Base-by-base conservation (phyloP, 2,113 vertebrate genomes). In the Scomber japonicus region DNA sequence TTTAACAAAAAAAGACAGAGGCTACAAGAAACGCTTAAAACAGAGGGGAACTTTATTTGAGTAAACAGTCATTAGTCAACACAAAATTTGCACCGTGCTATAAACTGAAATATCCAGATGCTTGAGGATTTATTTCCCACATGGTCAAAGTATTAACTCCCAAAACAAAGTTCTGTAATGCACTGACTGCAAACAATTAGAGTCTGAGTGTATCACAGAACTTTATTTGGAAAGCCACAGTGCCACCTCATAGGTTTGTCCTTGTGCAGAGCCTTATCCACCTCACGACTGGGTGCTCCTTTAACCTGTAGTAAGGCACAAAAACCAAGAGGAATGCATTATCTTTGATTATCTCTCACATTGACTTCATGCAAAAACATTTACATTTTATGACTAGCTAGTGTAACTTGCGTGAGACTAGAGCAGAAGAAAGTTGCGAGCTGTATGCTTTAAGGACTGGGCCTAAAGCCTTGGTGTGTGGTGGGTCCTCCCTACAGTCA, bases 91-190 rank as follows among this genome's bases (percentile, higher is more conserved):
- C 61, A 72, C n/a, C 27, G 49, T 75, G 24, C 19, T 72, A 56
- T 72, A 68, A 73, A 84, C 56, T 65, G 45, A 82, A 88, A 73
- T 65, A 35, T 93, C 84, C 89, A 90, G 82, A 86, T 86, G 92
- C 77, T 80, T 76, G 85, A 77, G n/a, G 82, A 78, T 84, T 76
- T 83, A 66, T 83, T 85, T 85, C 78, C 81, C 62, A 86, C 71
- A 66, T 81, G 71, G 87, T 78, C 75, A 65, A 91, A 89, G 88
- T 69, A 88, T 91, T 91, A 93, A 94, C 95, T 95, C 91, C 91
- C 95, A 95, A 95, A 96, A 95, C 94, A 95, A 96, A 95, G 95
- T 96, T 96, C 95, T 95, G 95, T 96, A 96, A 96, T 95, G 95
- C 95, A 96, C 95, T 96, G 95, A 96, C 95, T 95, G 88, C 95